Evolutionary conservation across 2,888 invertebrate species (phyloP).

Genomic region (Peribatodes rhomboidaria): DNA sequence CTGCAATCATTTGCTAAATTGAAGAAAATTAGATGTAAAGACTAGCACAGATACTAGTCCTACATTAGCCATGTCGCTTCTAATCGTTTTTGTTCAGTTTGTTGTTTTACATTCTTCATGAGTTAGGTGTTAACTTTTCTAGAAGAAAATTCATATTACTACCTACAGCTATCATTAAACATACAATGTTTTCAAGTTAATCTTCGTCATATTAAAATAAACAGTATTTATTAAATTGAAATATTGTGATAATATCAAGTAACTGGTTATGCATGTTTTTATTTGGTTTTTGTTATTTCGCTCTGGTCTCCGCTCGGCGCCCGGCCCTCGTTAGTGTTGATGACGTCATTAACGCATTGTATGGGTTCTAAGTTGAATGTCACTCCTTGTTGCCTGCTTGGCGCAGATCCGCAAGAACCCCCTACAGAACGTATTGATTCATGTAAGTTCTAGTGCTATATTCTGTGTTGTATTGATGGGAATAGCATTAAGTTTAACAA

Average conservation of each 20-base stretch:
- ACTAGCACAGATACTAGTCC: not conserved
- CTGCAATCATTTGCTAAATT: not conserved
- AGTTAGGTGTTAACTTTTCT: not conserved
- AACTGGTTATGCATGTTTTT: slow-evolving; percentile 8
- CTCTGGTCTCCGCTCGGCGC: slow-evolving; percentile 15
- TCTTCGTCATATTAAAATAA: not conserved
- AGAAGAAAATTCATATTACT: too few relatives aligned
- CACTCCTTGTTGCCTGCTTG: slow-evolving; percentile 38
- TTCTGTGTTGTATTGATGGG: slow-evolving; percentile 37
- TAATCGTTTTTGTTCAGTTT: not conserved
- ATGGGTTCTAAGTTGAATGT: slow-evolving; percentile 37
- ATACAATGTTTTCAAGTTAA: not conserved
- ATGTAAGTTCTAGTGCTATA: slow-evolving; percentile 36
- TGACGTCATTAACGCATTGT: slow-evolving; percentile 20
- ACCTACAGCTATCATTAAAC: not conserved
- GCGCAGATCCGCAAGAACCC: slow-evolving; percentile 35
- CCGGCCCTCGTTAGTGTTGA: slow-evolving; percentile 17
- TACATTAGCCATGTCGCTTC: slow-evolving; percentile 10
- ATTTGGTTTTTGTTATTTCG: slow-evolving; percentile 12
- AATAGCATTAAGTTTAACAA: slow-evolving; percentile 27
- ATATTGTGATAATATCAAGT: not conserved
- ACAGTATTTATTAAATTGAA: not conserved
- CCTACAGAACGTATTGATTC: slow-evolving; percentile 38
- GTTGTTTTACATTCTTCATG: too few relatives aligned
- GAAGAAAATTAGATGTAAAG: not conserved